phyloP scores from a whole-genome alignment of 2,113 vertebrate species.

The Sceloporus undulatus region DNA sequence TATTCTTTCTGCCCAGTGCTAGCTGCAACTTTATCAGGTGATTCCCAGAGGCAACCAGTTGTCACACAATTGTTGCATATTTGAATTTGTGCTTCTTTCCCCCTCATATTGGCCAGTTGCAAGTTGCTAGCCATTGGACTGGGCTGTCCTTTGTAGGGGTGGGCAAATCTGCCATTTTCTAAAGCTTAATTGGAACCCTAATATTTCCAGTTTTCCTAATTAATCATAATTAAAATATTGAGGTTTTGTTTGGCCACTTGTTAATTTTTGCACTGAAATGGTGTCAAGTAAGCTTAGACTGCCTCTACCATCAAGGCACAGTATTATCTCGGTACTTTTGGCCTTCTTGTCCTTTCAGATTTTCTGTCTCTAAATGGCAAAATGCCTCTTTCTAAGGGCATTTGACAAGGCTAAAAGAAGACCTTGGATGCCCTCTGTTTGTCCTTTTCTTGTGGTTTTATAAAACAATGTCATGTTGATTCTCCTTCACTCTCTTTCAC shows the following conservation, averaged over 20 bases:
- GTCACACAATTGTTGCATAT: too few relatives aligned
- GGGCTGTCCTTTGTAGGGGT: too few relatives aligned
- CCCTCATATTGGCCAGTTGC: too few relatives aligned
- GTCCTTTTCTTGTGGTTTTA: constrained; percentile 5
- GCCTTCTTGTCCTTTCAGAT: not conserved
- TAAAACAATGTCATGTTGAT: not conserved
- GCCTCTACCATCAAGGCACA: not conserved
- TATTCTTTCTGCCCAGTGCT: too few relatives aligned
- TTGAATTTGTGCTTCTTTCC: too few relatives aligned
- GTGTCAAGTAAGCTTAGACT: not conserved
- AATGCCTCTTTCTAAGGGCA: constrained; percentile 34
- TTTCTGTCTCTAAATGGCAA: constrained; percentile 3
- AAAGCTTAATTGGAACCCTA: not conserved
- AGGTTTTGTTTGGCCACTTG: not conserved
- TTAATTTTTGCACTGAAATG: accelerated
- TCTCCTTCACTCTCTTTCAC: not conserved
- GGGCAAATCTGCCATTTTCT: too few relatives aligned
- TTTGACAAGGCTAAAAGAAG: constrained; percentile 27
- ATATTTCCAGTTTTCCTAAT: not conserved
- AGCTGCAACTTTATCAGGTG: too few relatives aligned
- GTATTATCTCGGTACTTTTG: not conserved
- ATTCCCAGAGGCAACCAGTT: too few relatives aligned
- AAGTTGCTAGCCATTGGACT: too few relatives aligned
- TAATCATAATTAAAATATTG: not conserved
- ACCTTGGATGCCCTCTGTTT: constrained; percentile 27